These are phyloP conservation scores for Melieria crassipennis DNA, from an alignment of 2,888 invertebrate genomes.

Conservation along the genomic window DNA sequence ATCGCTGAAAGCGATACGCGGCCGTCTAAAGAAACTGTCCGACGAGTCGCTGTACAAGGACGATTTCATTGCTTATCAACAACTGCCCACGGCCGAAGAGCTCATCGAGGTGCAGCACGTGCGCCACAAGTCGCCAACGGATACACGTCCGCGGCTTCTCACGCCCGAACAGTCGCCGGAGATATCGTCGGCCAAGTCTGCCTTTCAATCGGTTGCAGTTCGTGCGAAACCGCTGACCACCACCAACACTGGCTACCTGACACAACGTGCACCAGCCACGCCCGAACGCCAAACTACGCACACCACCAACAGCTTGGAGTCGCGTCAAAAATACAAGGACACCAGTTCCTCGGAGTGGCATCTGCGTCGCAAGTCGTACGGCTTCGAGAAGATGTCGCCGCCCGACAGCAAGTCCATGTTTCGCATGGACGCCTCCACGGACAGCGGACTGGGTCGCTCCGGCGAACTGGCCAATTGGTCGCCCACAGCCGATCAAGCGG, in stretches of 20 bases:
- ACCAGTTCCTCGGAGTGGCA: constrained; percentile 73
- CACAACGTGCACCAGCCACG: not conserved
- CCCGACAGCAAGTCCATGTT: constrained; percentile 60
- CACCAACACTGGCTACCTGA: not conserved
- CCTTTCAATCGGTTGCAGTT: constrained; percentile 20
- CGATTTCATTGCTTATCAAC: constrained; percentile 56
- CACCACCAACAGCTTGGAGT: constrained; percentile 61
- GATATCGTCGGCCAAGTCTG: constrained; percentile 19
- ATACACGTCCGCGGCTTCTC: constrained; percentile 5
- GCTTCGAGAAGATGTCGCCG: constrained; percentile 72
- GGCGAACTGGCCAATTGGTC: constrained; percentile 72
- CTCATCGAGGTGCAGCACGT: constrained; percentile 40
- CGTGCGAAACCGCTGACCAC: not conserved
- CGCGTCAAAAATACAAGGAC: constrained; percentile 56
- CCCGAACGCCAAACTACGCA: constrained; percentile 36
- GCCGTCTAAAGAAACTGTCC: constrained; percentile 69
- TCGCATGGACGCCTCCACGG: constrained; percentile 79
- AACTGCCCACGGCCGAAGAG: constrained; percentile 37
- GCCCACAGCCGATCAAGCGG: constrained; percentile 48
- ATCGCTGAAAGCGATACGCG: constrained; percentile 70
- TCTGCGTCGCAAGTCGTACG: constrained; percentile 79
- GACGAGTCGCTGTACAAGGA: constrained; percentile 67
- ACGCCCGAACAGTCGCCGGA: constrained; percentile 30
- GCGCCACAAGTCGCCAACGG: constrained; percentile 6
- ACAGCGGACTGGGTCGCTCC: constrained; percentile 80